phyloP scores from a whole-genome alignment of 2,113 vertebrate species.

The Rhinogobius similis region DNA sequence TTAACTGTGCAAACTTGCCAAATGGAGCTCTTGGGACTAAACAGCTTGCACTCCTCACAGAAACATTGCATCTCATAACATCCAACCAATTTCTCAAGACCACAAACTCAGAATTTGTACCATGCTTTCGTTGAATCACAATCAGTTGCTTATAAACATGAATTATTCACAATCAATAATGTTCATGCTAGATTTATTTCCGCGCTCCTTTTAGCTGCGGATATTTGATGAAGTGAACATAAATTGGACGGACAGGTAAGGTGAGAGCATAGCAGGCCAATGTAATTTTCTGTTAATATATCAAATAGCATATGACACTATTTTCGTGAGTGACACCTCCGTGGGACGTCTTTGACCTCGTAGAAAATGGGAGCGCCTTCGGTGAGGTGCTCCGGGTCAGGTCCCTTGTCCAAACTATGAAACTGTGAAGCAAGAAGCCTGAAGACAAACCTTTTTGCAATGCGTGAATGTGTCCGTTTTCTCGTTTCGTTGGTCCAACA shows the following conservation, averaged over 20 bases:
- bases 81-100: background rate
- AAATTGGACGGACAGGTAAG: slow-evolving; percentile 11
- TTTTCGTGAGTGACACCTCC: slow-evolving; percentile 12
- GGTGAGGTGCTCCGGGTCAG: background rate
- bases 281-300: slow-evolving; percentile 15
- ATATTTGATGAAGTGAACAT: background rate
- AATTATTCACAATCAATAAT: background rate
- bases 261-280: background rate
- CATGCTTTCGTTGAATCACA: background rate
- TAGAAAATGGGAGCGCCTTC: slow-evolving; percentile 9
- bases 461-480: slow-evolving; percentile 46
- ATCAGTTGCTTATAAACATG: background rate
- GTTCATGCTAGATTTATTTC: background rate
- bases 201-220: background rate
- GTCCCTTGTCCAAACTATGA: slow-evolving; percentile 12
- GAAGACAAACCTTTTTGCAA: slow-evolving; percentile 32
- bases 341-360: background rate
- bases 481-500: background rate
- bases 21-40: background rate
- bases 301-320: slow-evolving; percentile 5
- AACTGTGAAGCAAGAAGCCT: slow-evolving; percentile 9
- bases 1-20: background rate
- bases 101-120: background rate
- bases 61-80: background rate
- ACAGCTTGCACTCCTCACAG: background rate